These are phyloP conservation scores for Ruditapes philippinarum DNA, from an alignment of 1,140 invertebrate genomes.

Conservation along the genomic window DNA sequence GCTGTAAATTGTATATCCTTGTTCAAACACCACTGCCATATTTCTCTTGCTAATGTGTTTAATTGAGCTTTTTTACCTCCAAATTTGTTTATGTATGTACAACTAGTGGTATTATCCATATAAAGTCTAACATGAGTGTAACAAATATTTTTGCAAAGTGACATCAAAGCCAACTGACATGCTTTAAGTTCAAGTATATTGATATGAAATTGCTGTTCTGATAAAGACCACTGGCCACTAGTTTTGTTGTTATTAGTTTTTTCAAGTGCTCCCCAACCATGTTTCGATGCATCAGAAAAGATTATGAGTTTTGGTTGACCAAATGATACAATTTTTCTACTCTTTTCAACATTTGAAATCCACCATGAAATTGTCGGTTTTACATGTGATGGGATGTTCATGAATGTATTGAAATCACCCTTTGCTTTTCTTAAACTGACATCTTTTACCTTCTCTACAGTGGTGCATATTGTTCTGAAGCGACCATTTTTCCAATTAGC, in stretches of 20 bases:
- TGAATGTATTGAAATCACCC: conserved; percentile 1
- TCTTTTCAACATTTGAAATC: neutral
- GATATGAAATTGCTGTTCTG: conserved; percentile 7
- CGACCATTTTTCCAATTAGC: neutral
- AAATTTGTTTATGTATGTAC: neutral
- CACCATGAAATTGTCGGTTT: neutral
- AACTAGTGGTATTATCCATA: conserved; percentile 8
- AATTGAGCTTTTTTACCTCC: neutral
- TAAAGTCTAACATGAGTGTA: neutral
- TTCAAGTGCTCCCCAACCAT: neutral
- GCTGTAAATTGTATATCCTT: neutral
- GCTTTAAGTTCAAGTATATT: neutral
- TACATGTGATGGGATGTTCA: neutral
- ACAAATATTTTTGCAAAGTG: neutral
- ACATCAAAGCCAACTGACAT: neutral
- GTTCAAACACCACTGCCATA: neutral
- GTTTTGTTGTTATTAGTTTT: neutral
- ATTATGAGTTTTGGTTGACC: neutral
- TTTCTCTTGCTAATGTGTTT: neutral
- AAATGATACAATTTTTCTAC: neutral
- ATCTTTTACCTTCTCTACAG: neutral
- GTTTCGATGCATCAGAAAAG: neutral
- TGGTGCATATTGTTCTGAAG: neutral
- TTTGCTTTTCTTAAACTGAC: neutral
- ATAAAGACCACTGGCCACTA: neutral